Evolutionary conservation across 2,797 vertebrate genomes (phyloP), one percentile per base, ranked within the genome.

Genomic region (Neosalanx taihuensis): DNA sequence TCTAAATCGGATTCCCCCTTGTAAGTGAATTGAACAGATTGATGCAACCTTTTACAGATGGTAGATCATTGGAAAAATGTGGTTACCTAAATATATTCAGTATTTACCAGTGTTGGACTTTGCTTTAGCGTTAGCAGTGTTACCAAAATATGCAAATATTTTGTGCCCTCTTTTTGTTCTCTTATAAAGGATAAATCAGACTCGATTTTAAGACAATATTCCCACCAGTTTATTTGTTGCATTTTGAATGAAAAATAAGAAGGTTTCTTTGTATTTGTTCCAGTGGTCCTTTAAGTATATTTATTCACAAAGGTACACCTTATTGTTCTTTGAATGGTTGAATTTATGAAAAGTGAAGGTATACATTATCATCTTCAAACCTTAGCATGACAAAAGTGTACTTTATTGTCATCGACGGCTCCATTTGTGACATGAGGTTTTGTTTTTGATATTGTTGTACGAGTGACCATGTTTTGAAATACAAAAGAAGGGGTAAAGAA

Each of bases 361-460:
- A 87, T 83, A 67, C 78, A 85, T 87, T 87, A 86, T 82, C 84
- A 91, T 91, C 86, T 91, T 81, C 73, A 90, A 92, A 89, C 82
- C 81, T 91, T 85, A 92, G 93, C 93, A 94, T 94, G 93, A 89
- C 90, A 87, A 41, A 41, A 89, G 90, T 92, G 92, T 92, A 92
- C 93, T 90, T 92, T 93, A 93, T 92, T 92, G 92, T 93, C 92
- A 92, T 92, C 87, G 86, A 89, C 90, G 90, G 86, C 90, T 91
- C 90, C 92, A 90, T 92, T 92, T 93, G 93, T 94, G 93, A 93
- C 90, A 92, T 90, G 87, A 89, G 86, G 86, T 91, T 92, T 91
- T 93, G 92, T 94, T 93, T 89, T 90, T 93, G 85, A 92, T 91
- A 93, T 91, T 92, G 92, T 93, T 92, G 92, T 93, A 92, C 90